These are phyloP conservation scores for Panthera leo DNA, from an alignment of 2,113 vertebrate species.

Conservation along the genomic window DNA sequence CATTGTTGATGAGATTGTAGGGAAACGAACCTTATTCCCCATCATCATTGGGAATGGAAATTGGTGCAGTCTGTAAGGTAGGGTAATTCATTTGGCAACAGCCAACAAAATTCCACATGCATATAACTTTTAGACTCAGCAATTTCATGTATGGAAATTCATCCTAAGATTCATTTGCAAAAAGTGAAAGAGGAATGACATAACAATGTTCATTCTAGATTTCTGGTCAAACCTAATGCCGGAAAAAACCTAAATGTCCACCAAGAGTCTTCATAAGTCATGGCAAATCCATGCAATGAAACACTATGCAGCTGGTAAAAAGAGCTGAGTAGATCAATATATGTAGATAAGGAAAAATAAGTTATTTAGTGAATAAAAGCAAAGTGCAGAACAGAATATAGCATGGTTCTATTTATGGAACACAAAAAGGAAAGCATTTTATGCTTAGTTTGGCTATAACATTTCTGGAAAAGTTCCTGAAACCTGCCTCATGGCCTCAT, in stretches of 20 bases:
- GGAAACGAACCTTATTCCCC: not conserved
- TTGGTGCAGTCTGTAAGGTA: too few species aligned
- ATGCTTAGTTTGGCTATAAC: not conserved
- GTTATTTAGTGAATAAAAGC: not conserved
- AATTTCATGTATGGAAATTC: not conserved
- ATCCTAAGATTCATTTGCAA: not conserved
- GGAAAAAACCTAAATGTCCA: not conserved
- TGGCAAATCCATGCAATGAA: not conserved
- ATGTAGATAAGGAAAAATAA: not conserved
- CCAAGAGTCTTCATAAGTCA: not conserved
- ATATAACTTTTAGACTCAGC: not conserved
- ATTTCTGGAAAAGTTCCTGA: not conserved
- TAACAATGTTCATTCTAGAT: not conserved
- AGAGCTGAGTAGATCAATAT: not conserved
- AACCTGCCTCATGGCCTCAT: not conserved
- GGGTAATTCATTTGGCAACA: not conserved
- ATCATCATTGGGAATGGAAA: not conserved
- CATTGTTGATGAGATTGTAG: not conserved
- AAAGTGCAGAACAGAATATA: not conserved
- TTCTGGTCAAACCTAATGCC: not conserved
- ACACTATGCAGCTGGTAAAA: not conserved
- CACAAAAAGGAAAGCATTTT: not conserved
- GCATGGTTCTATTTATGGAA: not conserved
- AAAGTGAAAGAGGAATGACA: not conserved
- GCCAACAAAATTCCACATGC: not conserved